These are phyloP conservation scores for Oryzias sinensis DNA, from an alignment of 2,797 vertebrate species.

Conservation along the genomic window DNA sequence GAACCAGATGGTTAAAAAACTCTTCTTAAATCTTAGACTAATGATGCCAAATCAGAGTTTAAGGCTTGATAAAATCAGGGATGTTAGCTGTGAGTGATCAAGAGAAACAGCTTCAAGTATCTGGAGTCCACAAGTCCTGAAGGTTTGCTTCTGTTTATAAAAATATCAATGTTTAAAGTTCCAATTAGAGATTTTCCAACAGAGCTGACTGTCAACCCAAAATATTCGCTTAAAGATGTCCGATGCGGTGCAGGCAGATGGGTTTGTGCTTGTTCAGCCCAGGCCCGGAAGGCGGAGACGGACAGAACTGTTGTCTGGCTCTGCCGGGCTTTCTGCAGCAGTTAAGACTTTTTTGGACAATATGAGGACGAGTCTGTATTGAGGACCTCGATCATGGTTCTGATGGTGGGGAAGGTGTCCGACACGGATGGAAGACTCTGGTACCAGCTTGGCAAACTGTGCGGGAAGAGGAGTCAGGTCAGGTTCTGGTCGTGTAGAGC, in stretches of 20 bases:
- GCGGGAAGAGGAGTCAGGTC: slow-evolving; percentile 17
- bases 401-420: slow-evolving; percentile 89
- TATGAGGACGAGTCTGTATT: slow-evolving; percentile 90
- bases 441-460: slow-evolving; percentile 90
- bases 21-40: slow-evolving; percentile 27
- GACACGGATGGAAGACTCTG: slow-evolving; percentile 91
- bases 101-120: slow-evolving; percentile 58
- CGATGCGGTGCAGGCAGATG: too few relatives aligned
- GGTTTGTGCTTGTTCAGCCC: too few relatives aligned
- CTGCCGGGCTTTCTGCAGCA: not conserved
- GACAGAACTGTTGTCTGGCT: too few relatives aligned
- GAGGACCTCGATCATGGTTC: slow-evolving; percentile 94
- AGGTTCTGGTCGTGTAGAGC: not conserved
- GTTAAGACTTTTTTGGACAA: slow-evolving; percentile 87
- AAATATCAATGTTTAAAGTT: slow-evolving; percentile 36
- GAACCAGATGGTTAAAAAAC: too few relatives aligned
- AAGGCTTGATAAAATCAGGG: slow-evolving; percentile 3
- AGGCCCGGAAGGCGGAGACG: too few relatives aligned
- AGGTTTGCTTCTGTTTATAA: slow-evolving; percentile 29
- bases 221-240: too few relatives aligned
- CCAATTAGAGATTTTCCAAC: slow-evolving; percentile 20
- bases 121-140: slow-evolving; percentile 55
- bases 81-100: slow-evolving; percentile 5
- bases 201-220: slow-evolving; percentile 2
- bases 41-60: slow-evolving; percentile 10